Conservation (phyloP, 2,888 invertebrate species). For the Drosophila recens region DNA sequence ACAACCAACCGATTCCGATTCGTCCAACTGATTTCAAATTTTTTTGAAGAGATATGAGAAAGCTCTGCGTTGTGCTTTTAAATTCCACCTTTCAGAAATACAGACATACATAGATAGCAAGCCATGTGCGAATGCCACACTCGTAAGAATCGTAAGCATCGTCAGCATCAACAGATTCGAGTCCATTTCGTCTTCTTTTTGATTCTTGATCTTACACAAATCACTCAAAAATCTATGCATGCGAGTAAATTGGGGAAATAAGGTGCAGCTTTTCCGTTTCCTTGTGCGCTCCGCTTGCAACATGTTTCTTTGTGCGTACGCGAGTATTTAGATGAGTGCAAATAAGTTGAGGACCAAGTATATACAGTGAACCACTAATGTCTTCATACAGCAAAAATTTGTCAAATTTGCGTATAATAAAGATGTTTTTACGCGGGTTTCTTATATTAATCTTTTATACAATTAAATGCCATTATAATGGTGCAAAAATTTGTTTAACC, state of each 20-base stretch:
- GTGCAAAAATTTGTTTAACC: too few relatives aligned
- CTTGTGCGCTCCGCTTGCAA: neutral
- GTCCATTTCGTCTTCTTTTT: neutral
- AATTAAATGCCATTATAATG: too few relatives aligned
- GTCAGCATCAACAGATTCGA: neutral
- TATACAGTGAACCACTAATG: too few relatives aligned
- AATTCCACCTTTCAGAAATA: conserved; percentile 4
- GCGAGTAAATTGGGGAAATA: neutral
- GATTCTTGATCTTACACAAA: neutral
- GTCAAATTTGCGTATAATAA: too few relatives aligned
- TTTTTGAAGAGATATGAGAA: conserved; percentile 10
- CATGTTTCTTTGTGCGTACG: neutral
- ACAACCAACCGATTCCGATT: conserved; percentile 11
- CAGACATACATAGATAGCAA: too few relatives aligned
- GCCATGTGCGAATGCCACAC: conserved; percentile 6
- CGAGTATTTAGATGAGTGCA: too few relatives aligned
- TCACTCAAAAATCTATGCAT: neutral
- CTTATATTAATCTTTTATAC: too few relatives aligned
- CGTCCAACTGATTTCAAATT: conserved; percentile 4
- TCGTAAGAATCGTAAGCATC: neutral
- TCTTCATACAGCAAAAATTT: too few relatives aligned
- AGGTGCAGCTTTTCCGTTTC: neutral
- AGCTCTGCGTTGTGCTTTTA: conserved; percentile 24
- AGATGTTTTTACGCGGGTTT: too few relatives aligned
- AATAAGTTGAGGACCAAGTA: too few relatives aligned